These are phyloP conservation scores for Calephelis virginiensis DNA, from an alignment of 1,140 invertebrate species.

Conservation along the genomic window DNA sequence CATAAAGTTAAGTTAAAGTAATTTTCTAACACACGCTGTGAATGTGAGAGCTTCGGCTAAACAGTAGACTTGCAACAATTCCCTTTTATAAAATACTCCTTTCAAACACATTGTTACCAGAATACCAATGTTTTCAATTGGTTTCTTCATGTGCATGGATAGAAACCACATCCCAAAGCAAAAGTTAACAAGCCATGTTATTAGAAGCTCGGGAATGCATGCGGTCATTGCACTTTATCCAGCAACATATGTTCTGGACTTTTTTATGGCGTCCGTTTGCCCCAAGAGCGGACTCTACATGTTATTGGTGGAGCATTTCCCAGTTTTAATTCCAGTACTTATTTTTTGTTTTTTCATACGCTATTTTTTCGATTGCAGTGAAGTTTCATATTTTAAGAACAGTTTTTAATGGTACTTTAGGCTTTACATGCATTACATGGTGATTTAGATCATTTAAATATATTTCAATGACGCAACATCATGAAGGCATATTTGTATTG, in stretches of 20 bases:
- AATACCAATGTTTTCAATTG: slow-evolving; percentile 16
- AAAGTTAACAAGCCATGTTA: slow-evolving; percentile 34
- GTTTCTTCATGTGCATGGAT: slow-evolving; percentile 12
- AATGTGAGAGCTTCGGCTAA: too few species aligned
- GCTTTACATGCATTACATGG: too few species aligned
- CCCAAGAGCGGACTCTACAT: slow-evolving; percentile 29
- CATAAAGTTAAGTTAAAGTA: too few species aligned
- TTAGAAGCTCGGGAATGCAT: slow-evolving; percentile 34
- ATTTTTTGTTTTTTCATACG: slow-evolving; percentile 23
- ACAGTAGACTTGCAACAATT: background rate
- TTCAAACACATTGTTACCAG: slow-evolving; percentile 4
- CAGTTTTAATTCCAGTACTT: slow-evolving; percentile 48
- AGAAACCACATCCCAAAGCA: slow-evolving; percentile 20
- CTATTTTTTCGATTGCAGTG: background rate
- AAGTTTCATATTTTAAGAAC: background rate
- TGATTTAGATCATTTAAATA: too few species aligned
- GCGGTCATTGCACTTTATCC: slow-evolving; percentile 44
- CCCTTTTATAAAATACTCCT: background rate
- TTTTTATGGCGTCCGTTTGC: slow-evolving; percentile 54
- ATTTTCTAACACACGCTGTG: too few species aligned
- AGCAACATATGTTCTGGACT: slow-evolving; percentile 53
- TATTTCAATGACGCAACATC: too few species aligned
- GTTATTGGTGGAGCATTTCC: slow-evolving; percentile 46
- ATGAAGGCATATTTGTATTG: too few species aligned
- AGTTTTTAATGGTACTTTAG: too few species aligned